A percentile compares a stretch with the other conserved stretches of the same genome.
Evolutionary conservation across 2,888 invertebrate genomes (phyloP).

Genomic region (Gastrophysa polygoni): DNA sequence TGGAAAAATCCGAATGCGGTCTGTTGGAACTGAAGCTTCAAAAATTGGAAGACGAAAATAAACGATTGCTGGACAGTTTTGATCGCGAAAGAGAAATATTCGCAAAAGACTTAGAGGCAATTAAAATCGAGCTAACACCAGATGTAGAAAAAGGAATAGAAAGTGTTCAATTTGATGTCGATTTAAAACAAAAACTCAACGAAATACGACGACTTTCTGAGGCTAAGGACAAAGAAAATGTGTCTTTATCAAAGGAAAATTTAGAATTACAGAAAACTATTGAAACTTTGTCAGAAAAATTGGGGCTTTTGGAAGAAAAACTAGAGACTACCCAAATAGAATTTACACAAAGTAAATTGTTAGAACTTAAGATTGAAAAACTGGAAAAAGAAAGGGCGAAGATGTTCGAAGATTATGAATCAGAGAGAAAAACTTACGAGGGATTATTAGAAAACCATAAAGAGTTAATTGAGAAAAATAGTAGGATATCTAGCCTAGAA

Average conservation of each 20-base stretch:
- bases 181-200: slow-evolving; percentile 21
- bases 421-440: slow-evolving; percentile 38
- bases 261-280: slow-evolving; percentile 31
- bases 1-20: slow-evolving; percentile 36
- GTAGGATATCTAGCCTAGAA: slow-evolving; percentile 29
- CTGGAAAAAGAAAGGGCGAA: slow-evolving; percentile 35
- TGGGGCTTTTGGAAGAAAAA: slow-evolving; percentile 34
- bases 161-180: not conserved
- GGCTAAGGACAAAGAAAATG: slow-evolving; percentile 31
- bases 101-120: slow-evolving; percentile 21
- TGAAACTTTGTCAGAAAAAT: slow-evolving; percentile 26
- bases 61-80: slow-evolving; percentile 32
- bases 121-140: slow-evolving; percentile 22
- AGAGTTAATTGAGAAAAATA: slow-evolving; percentile 33
- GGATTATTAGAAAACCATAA: slow-evolving; percentile 31
- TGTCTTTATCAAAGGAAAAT: slow-evolving; percentile 33
- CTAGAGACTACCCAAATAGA: slow-evolving; percentile 31
- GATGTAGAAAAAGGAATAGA: slow-evolving; percentile 1
- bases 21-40: slow-evolving; percentile 38
- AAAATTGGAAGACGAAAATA: slow-evolving; percentile 37
- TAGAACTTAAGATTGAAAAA: slow-evolving; percentile 38
- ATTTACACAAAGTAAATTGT: slow-evolving; percentile 31
- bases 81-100: slow-evolving; percentile 31
- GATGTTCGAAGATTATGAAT: slow-evolving; percentile 34
- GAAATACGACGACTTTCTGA: slow-evolving; percentile 24